Evolutionary conservation across 2,113 vertebrate genomes (phyloP).

Genomic region (Okapia johnstoni): DNA sequence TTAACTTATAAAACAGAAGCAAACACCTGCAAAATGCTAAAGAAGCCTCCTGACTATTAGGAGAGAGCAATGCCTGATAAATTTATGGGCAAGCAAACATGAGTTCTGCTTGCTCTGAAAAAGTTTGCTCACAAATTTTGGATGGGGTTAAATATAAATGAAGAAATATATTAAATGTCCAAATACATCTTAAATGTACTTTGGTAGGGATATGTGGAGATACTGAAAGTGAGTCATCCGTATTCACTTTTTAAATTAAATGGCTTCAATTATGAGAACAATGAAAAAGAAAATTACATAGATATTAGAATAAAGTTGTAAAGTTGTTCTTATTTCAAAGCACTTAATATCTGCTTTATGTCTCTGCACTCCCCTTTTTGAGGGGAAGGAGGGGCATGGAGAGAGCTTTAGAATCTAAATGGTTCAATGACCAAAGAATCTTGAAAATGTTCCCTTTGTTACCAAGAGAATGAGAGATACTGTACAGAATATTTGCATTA

Average conservation of each 20-base stretch:
- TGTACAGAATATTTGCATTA: background rate
- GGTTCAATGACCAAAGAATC: background rate
- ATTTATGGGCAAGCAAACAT: background rate
- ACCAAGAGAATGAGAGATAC: background rate
- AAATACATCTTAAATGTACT: background rate
- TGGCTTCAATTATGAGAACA: background rate
- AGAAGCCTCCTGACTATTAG: background rate
- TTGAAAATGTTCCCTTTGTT: background rate
- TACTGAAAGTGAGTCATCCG: background rate
- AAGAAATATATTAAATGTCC: background rate
- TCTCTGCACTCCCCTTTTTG: background rate
- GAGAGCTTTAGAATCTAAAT: background rate
- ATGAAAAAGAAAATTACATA: background rate
- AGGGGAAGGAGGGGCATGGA: rapidly evolving
- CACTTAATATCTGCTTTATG: background rate
- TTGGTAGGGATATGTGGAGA: background rate
- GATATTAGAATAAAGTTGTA: background rate
- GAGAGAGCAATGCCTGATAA: background rate
- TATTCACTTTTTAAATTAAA: background rate
- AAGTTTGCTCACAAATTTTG: background rate
- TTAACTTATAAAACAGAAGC: slow-evolving; percentile 29
- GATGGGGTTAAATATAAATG: background rate
- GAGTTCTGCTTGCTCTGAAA: background rate
- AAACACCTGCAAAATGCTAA: background rate
- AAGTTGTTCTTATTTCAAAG: background rate